Evolutionary conservation across 2,888 invertebrate species (phyloP).

Genomic region (Biston betularia): DNA sequence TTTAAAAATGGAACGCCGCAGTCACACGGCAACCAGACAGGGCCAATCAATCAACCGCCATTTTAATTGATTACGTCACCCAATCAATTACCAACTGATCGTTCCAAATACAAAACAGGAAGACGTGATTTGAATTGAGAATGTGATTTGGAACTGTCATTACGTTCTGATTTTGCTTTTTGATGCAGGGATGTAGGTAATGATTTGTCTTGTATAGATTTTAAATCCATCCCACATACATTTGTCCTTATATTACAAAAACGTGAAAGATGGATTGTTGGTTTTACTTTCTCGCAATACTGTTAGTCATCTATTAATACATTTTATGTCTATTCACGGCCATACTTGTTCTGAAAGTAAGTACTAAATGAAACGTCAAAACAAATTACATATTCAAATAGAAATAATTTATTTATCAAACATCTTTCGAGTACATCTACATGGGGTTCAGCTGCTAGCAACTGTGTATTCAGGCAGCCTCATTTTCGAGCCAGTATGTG

Average conservation of each 20-base stretch:
- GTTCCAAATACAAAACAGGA: constrained; percentile 60
- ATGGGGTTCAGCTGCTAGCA: too few species aligned
- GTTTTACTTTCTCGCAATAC: too few species aligned
- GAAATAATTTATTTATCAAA: too few species aligned
- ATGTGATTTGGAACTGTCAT: constrained; percentile 32
- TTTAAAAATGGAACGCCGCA: constrained; percentile 39
- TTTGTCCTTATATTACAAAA: not conserved
- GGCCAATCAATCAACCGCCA: constrained; percentile 61
- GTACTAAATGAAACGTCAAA: too few species aligned
- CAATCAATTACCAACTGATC: constrained; percentile 56
- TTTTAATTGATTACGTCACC: constrained; percentile 64
- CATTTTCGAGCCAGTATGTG: too few species aligned
- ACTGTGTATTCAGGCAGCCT: too few species aligned
- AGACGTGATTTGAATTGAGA: constrained; percentile 40
- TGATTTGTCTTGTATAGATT: not conserved
- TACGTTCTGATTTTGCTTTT: constrained; percentile 12
- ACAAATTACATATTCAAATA: too few species aligned
- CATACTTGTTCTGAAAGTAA: too few species aligned
- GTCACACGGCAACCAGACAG: constrained; percentile 30
- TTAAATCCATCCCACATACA: not conserved
- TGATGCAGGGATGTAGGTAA: constrained; percentile 1
- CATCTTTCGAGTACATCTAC: too few species aligned
- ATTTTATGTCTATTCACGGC: too few species aligned
- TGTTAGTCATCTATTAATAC: too few species aligned
- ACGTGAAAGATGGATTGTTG: too few species aligned